Conservation (phyloP, 2,113 vertebrate species). For the Pterocles burchelli region DNA sequence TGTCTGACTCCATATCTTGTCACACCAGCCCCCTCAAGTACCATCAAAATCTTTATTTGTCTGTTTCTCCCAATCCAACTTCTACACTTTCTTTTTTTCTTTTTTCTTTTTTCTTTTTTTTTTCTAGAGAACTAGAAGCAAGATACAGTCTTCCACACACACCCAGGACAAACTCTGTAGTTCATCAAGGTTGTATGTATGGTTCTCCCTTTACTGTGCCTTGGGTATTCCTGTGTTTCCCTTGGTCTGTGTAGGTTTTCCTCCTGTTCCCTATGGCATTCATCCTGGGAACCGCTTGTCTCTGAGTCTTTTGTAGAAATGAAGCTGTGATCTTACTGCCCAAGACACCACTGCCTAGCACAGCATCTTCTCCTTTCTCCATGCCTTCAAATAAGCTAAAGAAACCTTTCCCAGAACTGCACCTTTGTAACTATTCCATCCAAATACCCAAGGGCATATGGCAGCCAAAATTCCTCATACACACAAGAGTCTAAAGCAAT, state of each 20-base stretch:
- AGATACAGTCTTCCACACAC: background rate
- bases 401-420: background rate
- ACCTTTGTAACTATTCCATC: background rate
- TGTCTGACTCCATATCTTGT: background rate
- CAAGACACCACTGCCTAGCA: background rate
- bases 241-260: background rate
- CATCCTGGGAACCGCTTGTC: background rate
- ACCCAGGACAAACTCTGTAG: background rate
- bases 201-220: background rate
- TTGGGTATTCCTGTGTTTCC: background rate
- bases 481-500: background rate
- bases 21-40: background rate
- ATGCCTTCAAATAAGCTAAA: background rate
- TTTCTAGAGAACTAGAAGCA: background rate
- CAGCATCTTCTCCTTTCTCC: background rate
- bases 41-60: background rate
- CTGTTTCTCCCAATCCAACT: background rate
- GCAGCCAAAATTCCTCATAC: background rate
- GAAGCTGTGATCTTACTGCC: background rate
- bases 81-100: background rate
- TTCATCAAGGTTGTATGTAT: background rate
- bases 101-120: background rate
- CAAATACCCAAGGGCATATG: background rate
- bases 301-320: background rate
- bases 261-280: fast-evolving